Evolutionary conservation across 1,140 invertebrate genomes (phyloP).

Genomic region (Colletes gigas): DNA sequence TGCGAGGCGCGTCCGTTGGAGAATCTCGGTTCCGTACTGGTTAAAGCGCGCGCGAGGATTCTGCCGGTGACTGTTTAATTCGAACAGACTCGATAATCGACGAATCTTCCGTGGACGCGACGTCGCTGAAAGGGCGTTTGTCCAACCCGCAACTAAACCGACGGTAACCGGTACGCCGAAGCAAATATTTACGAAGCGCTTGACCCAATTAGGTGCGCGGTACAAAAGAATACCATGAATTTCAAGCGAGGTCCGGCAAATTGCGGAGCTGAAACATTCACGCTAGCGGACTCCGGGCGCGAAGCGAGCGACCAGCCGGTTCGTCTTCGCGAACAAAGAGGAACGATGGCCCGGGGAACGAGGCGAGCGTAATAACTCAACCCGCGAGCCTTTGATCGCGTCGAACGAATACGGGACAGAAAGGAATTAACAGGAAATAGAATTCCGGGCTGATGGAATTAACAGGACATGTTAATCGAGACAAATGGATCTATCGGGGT

Average conservation of each 20-base stretch:
- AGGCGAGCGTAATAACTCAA: conserved; percentile 9
- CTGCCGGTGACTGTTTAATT: background rate
- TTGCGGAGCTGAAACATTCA: conserved; percentile 63
- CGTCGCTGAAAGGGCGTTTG: background rate
- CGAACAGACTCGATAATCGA: background rate
- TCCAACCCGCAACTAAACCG: conserved; percentile 25
- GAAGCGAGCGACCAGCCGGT: background rate
- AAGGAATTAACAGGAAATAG: conserved; percentile 34
- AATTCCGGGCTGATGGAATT: conserved; percentile 44
- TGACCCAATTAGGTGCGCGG: conserved; percentile 58
- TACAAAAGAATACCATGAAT: conserved; percentile 66
- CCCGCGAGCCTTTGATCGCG: conserved; percentile 19
- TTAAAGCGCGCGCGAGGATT: too few species aligned
- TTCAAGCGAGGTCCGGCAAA: conserved; percentile 45
- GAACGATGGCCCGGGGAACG: background rate
- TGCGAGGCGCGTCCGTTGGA: too few species aligned
- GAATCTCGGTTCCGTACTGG: too few species aligned
- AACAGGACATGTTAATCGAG: conserved; percentile 42
- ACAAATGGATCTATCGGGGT: conserved; percentile 45
- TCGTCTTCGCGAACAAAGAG: conserved; percentile 4
- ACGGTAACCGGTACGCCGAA: conserved; percentile 9
- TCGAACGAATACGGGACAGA: background rate
- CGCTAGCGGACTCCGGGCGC: background rate
- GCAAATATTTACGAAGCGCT: conserved; percentile 69
- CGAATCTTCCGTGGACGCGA: background rate